Conservation (phyloP, 2,113 vertebrate genomes). For the Hippocampus barbouri region DNA sequence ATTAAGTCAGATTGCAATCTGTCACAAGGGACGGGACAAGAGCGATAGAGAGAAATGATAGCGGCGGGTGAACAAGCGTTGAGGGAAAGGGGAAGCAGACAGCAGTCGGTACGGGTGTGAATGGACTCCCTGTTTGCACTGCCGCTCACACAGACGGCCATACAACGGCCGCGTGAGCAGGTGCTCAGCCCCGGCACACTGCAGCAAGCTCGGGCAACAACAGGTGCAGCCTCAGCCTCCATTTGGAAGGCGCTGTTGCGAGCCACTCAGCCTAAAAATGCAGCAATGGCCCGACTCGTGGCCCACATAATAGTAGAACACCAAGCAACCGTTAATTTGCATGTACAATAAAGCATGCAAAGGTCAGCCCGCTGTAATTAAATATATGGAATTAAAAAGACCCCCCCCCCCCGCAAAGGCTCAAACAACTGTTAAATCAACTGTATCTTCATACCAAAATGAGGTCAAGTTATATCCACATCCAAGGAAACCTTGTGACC, state of each 20-base stretch:
- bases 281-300: slow-evolving; percentile 22
- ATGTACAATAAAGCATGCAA: slow-evolving; percentile 15
- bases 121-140: slow-evolving; percentile 70
- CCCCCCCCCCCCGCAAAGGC: background rate
- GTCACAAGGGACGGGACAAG: slow-evolving; percentile 19
- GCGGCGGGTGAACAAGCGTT: slow-evolving; percentile 36
- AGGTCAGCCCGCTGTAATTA: slow-evolving; percentile 22
- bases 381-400: slow-evolving; percentile 38
- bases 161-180: slow-evolving; percentile 71
- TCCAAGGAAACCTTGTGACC: background rate
- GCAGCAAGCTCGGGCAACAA: slow-evolving; percentile 62
- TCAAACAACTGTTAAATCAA: background rate
- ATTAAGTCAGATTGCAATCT: slow-evolving; percentile 20
- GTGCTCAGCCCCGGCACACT: slow-evolving; percentile 61
- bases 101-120: slow-evolving; percentile 63
- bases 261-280: slow-evolving; percentile 36
- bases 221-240: slow-evolving; percentile 65
- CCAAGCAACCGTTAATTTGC: slow-evolving; percentile 12
- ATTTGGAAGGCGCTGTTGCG: slow-evolving; percentile 41
- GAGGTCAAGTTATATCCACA: background rate
- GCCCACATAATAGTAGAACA: background rate
- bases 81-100: slow-evolving; percentile 59
- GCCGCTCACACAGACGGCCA: slow-evolving; percentile 68
- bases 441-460: too few relatives aligned
- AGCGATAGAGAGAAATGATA: slow-evolving; percentile 47